phyloP scores from a whole-genome alignment of 2,113 vertebrate genomes.

The Tringa solitaria region DNA sequence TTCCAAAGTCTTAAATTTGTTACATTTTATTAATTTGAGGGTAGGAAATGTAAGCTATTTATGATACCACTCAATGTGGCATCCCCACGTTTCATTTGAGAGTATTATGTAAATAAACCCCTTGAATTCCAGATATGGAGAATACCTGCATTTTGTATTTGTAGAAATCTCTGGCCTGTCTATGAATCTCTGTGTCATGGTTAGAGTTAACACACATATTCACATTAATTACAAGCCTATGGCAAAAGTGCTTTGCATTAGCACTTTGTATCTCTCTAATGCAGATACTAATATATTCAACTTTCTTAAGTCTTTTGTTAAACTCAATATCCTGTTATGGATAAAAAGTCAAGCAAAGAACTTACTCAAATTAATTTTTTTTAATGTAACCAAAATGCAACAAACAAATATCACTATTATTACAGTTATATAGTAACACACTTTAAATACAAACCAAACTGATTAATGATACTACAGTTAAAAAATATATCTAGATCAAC shows the following conservation, averaged over 20 bases:
- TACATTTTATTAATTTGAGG: too few species aligned
- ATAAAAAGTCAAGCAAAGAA: background rate
- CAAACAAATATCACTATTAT: background rate
- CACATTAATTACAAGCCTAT: background rate
- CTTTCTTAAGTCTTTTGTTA: background rate
- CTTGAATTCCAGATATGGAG: too few species aligned
- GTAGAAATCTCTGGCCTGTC: too few species aligned
- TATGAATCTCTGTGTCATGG: too few species aligned
- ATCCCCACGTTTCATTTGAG: too few species aligned
- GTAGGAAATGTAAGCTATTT: too few species aligned
- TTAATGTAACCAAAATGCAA: background rate
- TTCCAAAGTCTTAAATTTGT: too few species aligned
- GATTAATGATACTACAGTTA: background rate
- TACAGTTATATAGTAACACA: background rate
- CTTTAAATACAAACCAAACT: background rate
- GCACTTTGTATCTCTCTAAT: background rate
- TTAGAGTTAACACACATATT: too few species aligned
- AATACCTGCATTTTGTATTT: too few species aligned
- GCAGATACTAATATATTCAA: background rate
- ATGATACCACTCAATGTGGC: too few species aligned
- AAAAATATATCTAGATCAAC: background rate
- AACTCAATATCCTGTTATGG: background rate
- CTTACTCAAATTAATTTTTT: background rate
- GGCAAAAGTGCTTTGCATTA: background rate
- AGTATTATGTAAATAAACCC: too few species aligned